These are phyloP conservation scores for Drosophila santomea DNA, from an alignment of 1,140 invertebrate genomes.

Conservation along the genomic window DNA sequence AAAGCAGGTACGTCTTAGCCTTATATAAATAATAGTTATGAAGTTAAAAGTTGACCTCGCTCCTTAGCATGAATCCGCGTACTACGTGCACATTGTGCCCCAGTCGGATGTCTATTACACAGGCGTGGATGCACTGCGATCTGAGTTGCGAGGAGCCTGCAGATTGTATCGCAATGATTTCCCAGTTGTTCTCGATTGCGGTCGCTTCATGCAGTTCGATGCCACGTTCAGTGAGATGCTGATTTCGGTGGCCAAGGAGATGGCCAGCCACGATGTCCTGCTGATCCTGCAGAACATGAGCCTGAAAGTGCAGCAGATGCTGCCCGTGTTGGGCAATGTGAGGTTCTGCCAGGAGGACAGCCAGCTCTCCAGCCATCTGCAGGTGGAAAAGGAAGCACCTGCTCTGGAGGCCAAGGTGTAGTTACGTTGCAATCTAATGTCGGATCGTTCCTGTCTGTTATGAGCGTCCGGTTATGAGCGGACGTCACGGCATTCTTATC, in stretches of 20 bases:
- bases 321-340: conserved; percentile 63
- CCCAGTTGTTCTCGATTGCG: conserved; percentile 87
- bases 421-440: neutral
- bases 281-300: conserved; percentile 70
- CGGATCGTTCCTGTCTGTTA: neutral
- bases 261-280: conserved; percentile 56
- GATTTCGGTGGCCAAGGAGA: conserved; percentile 73
- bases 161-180: conserved; percentile 77
- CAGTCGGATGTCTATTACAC: conserved; percentile 89
- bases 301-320: conserved; percentile 62
- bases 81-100: conserved; percentile 87
- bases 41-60: neutral
- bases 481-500: conserved; percentile 24
- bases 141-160: conserved; percentile 85
- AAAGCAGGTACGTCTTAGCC: conserved; percentile 85
- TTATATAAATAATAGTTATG: neutral
- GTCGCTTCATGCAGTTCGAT: conserved; percentile 87
- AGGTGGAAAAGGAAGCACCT: conserved; percentile 14
- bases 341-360: conserved; percentile 59
- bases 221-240: conserved; percentile 87
- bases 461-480: conserved; percentile 1
- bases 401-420: conserved; percentile 42
- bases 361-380: conserved; percentile 38
- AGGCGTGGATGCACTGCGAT: conserved; percentile 87
- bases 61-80: conserved; percentile 53